Conservation (phyloP, 2,888 invertebrate species). For the Antitype chi region DNA sequence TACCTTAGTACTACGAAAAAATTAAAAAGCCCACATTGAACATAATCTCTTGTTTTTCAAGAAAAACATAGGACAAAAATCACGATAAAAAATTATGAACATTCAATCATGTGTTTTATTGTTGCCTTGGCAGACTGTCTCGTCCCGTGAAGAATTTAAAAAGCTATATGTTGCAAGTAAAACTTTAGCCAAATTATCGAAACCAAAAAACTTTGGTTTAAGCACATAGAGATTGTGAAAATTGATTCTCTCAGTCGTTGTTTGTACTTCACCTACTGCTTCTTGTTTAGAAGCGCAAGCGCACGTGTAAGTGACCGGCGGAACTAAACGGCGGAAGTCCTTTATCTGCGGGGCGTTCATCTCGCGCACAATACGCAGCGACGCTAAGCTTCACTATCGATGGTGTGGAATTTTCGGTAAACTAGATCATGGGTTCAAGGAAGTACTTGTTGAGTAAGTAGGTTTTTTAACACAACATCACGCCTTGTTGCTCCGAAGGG, state of each 20-base stretch:
- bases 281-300: conserved; percentile 40
- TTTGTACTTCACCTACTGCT: conserved; percentile 41
- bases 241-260: not conserved
- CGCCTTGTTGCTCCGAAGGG: no score
- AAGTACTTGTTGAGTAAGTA: not conserved
- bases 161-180: not conserved
- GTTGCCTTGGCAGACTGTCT: not conserved
- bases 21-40: no score
- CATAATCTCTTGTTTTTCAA: no score
- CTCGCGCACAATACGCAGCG: conserved; percentile 70
- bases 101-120: not conserved
- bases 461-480: no score
- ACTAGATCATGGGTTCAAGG: conserved; percentile 38
- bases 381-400: conserved; percentile 41
- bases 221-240: no score
- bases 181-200: not conserved
- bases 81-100: no score
- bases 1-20: no score
- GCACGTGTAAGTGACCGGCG: conserved; percentile 78
- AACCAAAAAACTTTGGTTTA: not conserved
- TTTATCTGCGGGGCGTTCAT: conserved; percentile 86
- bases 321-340: conserved; percentile 86
- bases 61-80: no score
- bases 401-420: conserved; percentile 27
- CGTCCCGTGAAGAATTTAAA: not conserved